A percentile compares a stretch with the other conserved stretches of the same genome.
Conservation (phyloP, 2,113 vertebrate species). For the Pelodiscus sinensis region DNA sequence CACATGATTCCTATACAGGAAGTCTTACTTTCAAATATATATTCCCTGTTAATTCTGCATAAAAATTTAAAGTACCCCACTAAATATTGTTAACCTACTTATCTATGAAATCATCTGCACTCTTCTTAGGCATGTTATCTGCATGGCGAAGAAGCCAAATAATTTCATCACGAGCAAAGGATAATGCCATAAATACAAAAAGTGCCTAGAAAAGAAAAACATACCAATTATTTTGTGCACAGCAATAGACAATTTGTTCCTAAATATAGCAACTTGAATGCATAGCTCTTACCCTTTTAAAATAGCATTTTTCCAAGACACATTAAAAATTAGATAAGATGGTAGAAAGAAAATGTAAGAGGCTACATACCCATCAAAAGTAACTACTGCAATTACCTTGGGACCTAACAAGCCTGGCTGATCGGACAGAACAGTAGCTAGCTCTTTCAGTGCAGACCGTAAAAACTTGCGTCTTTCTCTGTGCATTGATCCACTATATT, state of each 20-base stretch:
- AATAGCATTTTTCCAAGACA: neutral
- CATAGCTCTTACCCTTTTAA: neutral
- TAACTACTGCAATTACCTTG: conserved; percentile 83
- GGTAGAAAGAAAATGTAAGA: neutral
- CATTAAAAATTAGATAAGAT: neutral
- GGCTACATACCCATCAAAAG: rapidly evolving
- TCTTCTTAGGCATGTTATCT: conserved; percentile 99
- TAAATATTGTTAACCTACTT: conserved; percentile 83
- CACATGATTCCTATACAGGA: neutral
- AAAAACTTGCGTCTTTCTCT: conserved; percentile 98
- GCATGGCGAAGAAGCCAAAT: conserved; percentile 98
- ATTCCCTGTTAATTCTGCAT: neutral
- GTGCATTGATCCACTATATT: conserved; percentile 93
- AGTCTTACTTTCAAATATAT: neutral
- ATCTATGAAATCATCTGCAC: conserved; percentile 98
- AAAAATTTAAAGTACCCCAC: neutral
- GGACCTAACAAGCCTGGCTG: conserved; percentile 95
- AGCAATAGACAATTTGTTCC: neutral
- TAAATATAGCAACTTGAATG: neutral
- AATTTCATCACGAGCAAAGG: conserved; percentile 98
- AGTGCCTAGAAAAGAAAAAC: conserved; percentile 84
- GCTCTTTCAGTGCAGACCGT: conserved; percentile 94
- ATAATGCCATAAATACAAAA: conserved; percentile 99
- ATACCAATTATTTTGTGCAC: neutral
- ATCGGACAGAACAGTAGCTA: conserved; percentile 96